Percentiles rank a stretch among this genome's conserved stretches.
These are phyloP conservation scores for Pissodes strobi DNA, from an alignment of 1,140 invertebrate genomes.

Conservation along the genomic window DNA sequence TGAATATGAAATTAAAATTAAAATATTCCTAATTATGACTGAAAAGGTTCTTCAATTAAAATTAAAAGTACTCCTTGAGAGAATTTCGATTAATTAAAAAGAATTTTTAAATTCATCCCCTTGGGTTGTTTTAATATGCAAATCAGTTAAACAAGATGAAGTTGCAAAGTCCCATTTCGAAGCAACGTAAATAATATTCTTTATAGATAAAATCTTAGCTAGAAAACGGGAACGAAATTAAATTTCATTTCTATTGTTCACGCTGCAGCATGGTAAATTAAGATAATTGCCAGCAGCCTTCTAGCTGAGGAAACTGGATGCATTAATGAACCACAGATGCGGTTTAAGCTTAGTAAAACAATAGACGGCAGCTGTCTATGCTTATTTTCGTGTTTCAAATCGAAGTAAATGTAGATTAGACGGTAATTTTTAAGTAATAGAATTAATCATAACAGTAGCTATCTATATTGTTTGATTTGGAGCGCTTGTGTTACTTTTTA, in stretches of 20 bases:
- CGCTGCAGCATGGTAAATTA: slow-evolving; percentile 25
- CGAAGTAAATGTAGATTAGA: too few relatives aligned
- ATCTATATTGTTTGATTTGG: too few relatives aligned
- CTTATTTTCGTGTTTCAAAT: slow-evolving; percentile 8
- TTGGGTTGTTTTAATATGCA: background rate
- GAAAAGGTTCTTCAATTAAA: too few relatives aligned
- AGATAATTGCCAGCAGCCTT: slow-evolving; percentile 16
- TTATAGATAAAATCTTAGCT: slow-evolving; percentile 13
- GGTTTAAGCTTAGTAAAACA: slow-evolving; percentile 8
- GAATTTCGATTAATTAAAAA: too few relatives aligned
- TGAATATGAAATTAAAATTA: too few relatives aligned
- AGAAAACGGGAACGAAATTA: slow-evolving; percentile 14
- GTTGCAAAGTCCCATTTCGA: slow-evolving; percentile 11
- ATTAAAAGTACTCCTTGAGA: too few relatives aligned
- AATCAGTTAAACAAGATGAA: background rate
- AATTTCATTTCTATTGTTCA: slow-evolving; percentile 31
- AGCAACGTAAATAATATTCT: slow-evolving; percentile 17
- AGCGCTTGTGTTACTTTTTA: too few relatives aligned
- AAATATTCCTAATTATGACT: too few relatives aligned
- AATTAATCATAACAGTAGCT: too few relatives aligned
- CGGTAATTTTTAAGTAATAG: too few relatives aligned
- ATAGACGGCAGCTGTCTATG: slow-evolving; percentile 15
- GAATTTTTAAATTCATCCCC: too few relatives aligned
- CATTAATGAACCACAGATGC: slow-evolving; percentile 28
- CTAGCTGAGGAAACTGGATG: slow-evolving; percentile 20